Evolutionary conservation across 2,888 invertebrate species (phyloP), one percentile per base, ranked within the genome.

Genomic region (Notodonta dromedarius): DNA sequence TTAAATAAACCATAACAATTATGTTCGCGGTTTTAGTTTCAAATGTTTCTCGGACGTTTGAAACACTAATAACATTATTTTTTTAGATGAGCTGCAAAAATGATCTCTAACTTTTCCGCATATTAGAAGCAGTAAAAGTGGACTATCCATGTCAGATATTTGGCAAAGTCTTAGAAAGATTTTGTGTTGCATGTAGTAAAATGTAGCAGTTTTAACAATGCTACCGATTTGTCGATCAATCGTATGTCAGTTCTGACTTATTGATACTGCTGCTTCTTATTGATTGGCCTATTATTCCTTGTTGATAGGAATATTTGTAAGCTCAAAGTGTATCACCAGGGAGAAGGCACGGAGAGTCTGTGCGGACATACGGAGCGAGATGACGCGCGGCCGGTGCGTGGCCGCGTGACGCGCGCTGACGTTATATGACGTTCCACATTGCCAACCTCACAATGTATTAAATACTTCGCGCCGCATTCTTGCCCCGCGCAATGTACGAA

Each of bases 1-100:
- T 87, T 85, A 86, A 89, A 91, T 87, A 87, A 85, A 82, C 83
- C 80, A 85, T 86, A 85, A 89, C 84, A 87, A 89, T 87, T 70
- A 83, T 82, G 80, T 81, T 74, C 59, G 73, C 67, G 78, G 76
- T 79, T 85, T 80, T 73, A 72, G 78, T 85, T 85, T 84, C 79
- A 81, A 84, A 85, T 84, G 82, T 77, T 79, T 75, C 75, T 67
- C 71, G 70, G 79, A 77, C 74, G 80, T 74, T 76, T 67, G 74
- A 74, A 76, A 78, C 62, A 60, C 64, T 71, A 77, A 81, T 75
- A 79, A 74, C 81, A 83, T 85, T 52, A 3, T 32, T 52, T 50
- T 51, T 51, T 81, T 79, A 78, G 85, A 85, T 83, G 77, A 78
- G 79, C 79, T 83, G 78, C 76, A 74, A 76, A 80, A 73, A 74